Evolutionary conservation across 2,888 invertebrate genomes (phyloP), one percentile per base, ranked within the genome.

Genomic region (Pammene aurita): DNA sequence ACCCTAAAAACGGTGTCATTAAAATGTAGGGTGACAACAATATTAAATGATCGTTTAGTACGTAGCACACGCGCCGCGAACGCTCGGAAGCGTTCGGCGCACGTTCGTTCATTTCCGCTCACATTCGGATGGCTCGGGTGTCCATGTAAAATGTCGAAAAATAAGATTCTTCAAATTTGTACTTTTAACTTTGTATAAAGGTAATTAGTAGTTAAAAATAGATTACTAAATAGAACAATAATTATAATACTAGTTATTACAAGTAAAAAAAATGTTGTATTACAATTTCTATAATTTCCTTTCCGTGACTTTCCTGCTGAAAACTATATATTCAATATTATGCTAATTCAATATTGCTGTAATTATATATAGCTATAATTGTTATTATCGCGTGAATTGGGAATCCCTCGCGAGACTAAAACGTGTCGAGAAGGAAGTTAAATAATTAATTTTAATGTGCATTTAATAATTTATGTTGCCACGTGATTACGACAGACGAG

Each of bases 91-190:
- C 79, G 76, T 74, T 76, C 74, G 77, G 63, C 68, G 77, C 87
- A 87, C 85, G 88, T 87, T 80, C 82, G 75, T 71, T 76, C 79
- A 75, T 83, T 84, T 89, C 89, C 89, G 86, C 71, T 78, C 71
- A 71, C 73, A 75, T 84, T 84, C 79, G 80, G 75, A 73, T 71
- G 67, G 67, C 71, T 76, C 70, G 42, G 72, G 76, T 83, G 78
- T 56, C 80, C 77, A 78, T 72, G 65, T 50, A 66, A 60, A 5
- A 16, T 0, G 13, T 5, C 5, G n/a, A 50, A 14, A 26, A 52
- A 9, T 13, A 50, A 41, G 13, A n/a, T 10, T 42, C 42, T 41
- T 56, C 7, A 35, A 55, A 16, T 6, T 16, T 38, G 26, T 5
- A 38, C 38, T 38, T 35, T 55, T n/a, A 16, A 9, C 6, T 16